These are phyloP conservation scores for Spodoptera picta DNA, from an alignment of 2,888 invertebrate genomes.

Conservation along the genomic window DNA sequence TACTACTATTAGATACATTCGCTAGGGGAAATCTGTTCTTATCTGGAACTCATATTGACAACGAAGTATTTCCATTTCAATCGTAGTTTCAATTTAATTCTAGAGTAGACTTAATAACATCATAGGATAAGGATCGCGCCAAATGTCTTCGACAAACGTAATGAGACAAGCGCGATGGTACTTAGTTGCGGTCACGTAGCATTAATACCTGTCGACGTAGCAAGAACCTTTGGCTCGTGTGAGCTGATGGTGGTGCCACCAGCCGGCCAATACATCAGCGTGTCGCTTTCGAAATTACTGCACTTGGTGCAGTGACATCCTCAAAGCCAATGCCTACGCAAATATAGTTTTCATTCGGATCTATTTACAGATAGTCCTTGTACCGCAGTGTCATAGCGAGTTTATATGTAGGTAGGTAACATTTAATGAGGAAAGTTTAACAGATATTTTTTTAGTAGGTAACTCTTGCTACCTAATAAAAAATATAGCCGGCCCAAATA, in stretches of 20 bases:
- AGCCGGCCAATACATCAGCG: constrained; percentile 71
- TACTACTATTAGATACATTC: no score
- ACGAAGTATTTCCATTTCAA: constrained; percentile 35
- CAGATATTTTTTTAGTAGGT: constrained; percentile 7
- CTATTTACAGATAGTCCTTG: constrained; percentile 60
- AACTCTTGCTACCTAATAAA: background rate
- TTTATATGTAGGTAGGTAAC: background rate
- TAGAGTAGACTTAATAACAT: constrained; percentile 34
- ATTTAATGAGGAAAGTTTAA: constrained; percentile 2
- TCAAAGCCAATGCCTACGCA: constrained; percentile 58
- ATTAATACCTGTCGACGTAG: constrained; percentile 58
- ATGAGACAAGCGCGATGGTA: constrained; percentile 37
- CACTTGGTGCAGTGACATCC: constrained; percentile 62
- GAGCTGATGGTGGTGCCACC: constrained; percentile 36
- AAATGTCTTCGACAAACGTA: constrained; percentile 42
- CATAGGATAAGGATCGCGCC: constrained; percentile 34
- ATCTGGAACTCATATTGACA: background rate
- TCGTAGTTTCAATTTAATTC: constrained; percentile 40
- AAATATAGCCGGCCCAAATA: no score
- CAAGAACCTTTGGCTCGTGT: constrained; percentile 64
- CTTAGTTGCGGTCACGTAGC: constrained; percentile 36
- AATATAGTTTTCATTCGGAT: constrained; percentile 58
- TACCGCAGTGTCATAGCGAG: constrained; percentile 26
- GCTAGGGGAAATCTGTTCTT: no score
- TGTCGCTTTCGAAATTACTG: constrained; percentile 68